These are phyloP conservation scores for Lypha dubia DNA, from an alignment of 2,888 invertebrate species.

Conservation along the genomic window DNA sequence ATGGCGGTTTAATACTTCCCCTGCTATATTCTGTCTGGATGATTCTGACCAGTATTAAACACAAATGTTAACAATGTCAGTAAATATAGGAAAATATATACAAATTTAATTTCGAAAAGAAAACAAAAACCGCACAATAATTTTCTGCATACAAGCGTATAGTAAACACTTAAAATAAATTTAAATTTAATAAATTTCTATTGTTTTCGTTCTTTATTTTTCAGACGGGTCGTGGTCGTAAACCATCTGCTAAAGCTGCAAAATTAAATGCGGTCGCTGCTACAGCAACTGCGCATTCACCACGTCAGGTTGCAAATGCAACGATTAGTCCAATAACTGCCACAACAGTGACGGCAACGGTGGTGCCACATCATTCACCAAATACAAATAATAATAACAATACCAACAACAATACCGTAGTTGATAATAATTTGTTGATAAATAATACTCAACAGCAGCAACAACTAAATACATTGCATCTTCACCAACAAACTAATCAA, in stretches of 20 bases:
- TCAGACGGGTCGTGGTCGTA: constrained; percentile 81
- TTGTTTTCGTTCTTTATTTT: constrained; percentile 64
- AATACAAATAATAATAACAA: constrained; percentile 78
- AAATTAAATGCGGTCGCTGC: constrained; percentile 80
- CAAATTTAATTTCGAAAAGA: constrained; percentile 54
- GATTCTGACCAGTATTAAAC: background rate
- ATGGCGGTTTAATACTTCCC: no score
- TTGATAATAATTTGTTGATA: constrained; percentile 61
- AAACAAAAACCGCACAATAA: constrained; percentile 54
- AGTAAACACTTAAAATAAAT: constrained; percentile 24
- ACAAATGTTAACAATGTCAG: constrained; percentile 1
- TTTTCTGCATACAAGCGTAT: constrained; percentile 4
- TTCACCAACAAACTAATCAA: constrained; percentile 68
- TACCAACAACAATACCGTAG: constrained; percentile 55
- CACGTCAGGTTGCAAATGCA: constrained; percentile 74
- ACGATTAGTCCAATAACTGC: constrained; percentile 78
- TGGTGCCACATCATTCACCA: constrained; percentile 82
- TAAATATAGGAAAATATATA: constrained; percentile 55
- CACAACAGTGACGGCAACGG: constrained; percentile 79
- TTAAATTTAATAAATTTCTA: constrained; percentile 47
- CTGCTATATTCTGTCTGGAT: no score
- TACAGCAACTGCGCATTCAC: constrained; percentile 80
- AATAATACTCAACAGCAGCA: constrained; percentile 60
- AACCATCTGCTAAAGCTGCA: constrained; percentile 81
- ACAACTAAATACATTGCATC: constrained; percentile 71